Percentiles rank a stretch among this genome's conserved stretches.
Evolutionary conservation across 2,888 invertebrate genomes (phyloP).

Genomic region (Schrankia costaestrigalis): DNA sequence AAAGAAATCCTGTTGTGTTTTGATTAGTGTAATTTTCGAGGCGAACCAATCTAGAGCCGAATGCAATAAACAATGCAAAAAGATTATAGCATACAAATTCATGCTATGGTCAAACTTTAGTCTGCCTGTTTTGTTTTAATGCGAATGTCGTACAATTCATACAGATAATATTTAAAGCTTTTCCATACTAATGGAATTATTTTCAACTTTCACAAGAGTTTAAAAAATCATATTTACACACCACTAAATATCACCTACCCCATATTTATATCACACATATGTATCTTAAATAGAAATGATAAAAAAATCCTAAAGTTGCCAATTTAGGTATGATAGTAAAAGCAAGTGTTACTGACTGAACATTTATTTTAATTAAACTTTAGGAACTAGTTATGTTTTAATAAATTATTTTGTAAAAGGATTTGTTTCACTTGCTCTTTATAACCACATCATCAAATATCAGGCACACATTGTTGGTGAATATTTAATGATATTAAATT

Average conservation of each 20-base stretch:
- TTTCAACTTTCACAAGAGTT: constrained; percentile 10
- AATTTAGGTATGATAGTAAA: constrained; percentile 20
- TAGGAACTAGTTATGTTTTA: constrained; percentile 59
- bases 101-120: too few species aligned
- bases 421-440: constrained; percentile 25
- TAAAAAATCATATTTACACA: constrained; percentile 21
- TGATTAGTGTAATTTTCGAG: too few species aligned
- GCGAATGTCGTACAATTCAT: constrained; percentile 24
- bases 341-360: constrained; percentile 37
- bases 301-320: constrained; percentile 13
- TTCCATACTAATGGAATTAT: constrained; percentile 26
- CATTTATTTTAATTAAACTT: constrained; percentile 27
- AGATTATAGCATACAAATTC: too few species aligned
- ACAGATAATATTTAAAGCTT: constrained; percentile 64
- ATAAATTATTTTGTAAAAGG: constrained; percentile 55
- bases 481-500: too few species aligned
- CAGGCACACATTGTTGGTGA: not conserved
- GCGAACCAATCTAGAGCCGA: too few species aligned
- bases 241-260: constrained; percentile 40
- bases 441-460: not conserved
- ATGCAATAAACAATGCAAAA: too few species aligned
- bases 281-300: constrained; percentile 17
- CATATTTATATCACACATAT: constrained; percentile 46
- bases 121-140: constrained; percentile 2
- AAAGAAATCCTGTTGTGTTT: too few species aligned